Evolutionary conservation across 2,888 invertebrate species (phyloP).

Genomic region (Didymodactylos carnosus): DNA sequence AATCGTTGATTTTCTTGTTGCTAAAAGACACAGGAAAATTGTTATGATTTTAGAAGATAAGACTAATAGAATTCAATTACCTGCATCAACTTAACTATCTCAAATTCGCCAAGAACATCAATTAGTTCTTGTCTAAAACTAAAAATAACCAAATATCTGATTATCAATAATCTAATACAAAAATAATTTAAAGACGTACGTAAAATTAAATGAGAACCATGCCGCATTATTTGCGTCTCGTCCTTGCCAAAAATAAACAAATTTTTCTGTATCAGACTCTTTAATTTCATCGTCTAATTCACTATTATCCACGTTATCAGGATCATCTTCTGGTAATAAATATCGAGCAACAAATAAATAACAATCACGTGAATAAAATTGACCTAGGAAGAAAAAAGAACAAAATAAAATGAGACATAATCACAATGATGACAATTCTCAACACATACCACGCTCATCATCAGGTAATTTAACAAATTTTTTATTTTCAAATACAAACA

Average conservation of each 20-base stretch:
- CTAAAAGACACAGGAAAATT: conserved; percentile 18
- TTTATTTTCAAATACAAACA: conserved; percentile 14
- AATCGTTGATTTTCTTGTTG: conserved; percentile 94
- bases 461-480: conserved; percentile 86
- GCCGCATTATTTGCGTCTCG: conserved; percentile 90
- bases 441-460: conserved; percentile 54
- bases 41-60: too few species aligned
- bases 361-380: conserved; percentile 79
- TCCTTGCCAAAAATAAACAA: conserved; percentile 99
- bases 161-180: background rate
- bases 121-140: conserved; percentile 72
- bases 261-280: conserved; percentile 64
- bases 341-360: conserved; percentile 94
- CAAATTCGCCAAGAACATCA: conserved; percentile 55
- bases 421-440: background rate
- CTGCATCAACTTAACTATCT: conserved; percentile 10
- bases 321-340: conserved; percentile 48
- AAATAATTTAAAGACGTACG: conserved; percentile 31
- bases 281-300: conserved; percentile 36
- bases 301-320: conserved; percentile 38
- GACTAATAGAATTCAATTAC: too few species aligned
- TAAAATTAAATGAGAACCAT: conserved; percentile 96
- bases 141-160: conserved; percentile 16
- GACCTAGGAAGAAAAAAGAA: conserved; percentile 36
- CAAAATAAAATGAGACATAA: background rate